Base-by-base conservation (phyloP, 2,113 vertebrate species). In the Pangasianodon hypophthalmus region DNA sequence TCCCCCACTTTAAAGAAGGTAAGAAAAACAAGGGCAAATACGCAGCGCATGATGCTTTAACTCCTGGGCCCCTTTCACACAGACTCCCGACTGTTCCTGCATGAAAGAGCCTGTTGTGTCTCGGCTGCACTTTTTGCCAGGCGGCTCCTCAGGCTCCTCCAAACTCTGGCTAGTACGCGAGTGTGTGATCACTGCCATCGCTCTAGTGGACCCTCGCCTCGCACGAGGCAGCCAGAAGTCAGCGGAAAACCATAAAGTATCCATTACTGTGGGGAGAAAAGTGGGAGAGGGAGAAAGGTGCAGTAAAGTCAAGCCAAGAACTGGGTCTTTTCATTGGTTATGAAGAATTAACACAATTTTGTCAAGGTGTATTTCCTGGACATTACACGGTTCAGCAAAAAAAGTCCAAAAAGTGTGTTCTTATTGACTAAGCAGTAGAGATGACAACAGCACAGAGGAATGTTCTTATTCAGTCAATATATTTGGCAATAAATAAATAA, bases 91-190 rank as follows among this genome's bases (percentile, higher is more conserved):
- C 95, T 93, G 96, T 96, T 95, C 87, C 13, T 88, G 86, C 86
- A 93, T 96, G 95, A 96, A 96, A 93, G 89, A 88, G 91, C 69
- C 73, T 92, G 94, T 96, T 96, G 95, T 96, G 91, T 91, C 58
- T 88, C 92, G 87, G 56, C 83, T 64, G 84, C 87, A 91, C 94
- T 92, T 92, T 92, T 92, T 93, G 92, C 91, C 93, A 91, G 91
- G 92, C 91, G 50, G 75, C 93, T 94, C 94, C 87, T 92, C 71
- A 88, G 93, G 90, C 93, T 92, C 94, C 90, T 90, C 84, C 24
- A 92, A 91, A 91, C 94, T 94, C 14, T 95, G 95, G 93, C 56
- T 56, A 84, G 56, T 24, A 60, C 4, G 94, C 94, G 91, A 92
- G 90, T 88, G 90, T 92, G 90, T 92, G 93, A 93, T 92, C 73